phyloP scores from a whole-genome alignment of 2,797 vertebrate species.

The Crenuchus spilurus region DNA sequence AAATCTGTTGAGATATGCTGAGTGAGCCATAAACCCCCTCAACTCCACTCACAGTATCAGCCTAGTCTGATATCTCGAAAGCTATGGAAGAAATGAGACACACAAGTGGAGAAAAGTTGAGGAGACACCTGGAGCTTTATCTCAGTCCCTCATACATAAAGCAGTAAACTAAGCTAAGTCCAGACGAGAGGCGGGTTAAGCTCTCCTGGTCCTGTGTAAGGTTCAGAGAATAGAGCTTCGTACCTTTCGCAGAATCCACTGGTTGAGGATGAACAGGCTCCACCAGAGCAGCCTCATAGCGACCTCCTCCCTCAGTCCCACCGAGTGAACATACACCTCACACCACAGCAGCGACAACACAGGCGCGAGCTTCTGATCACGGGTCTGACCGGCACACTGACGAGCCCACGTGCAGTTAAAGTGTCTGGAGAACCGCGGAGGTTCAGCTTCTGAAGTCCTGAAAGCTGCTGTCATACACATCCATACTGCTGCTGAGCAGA shows the following conservation, averaged over 20 bases:
- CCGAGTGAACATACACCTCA: conserved; percentile 71
- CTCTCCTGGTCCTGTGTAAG: too few relatives aligned
- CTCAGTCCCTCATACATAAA: too few relatives aligned
- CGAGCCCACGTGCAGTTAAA: not conserved
- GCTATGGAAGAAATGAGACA: not conserved
- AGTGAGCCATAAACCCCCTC: not conserved
- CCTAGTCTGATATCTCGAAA: conserved; percentile 7
- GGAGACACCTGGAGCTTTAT: too few relatives aligned
- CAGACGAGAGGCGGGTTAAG: too few relatives aligned
- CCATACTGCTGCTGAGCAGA: conserved; percentile 66
- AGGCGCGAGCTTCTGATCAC: too few relatives aligned
- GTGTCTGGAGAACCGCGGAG: not conserved
- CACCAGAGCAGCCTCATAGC: conserved; percentile 81
- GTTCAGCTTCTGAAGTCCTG: conserved; percentile 68
- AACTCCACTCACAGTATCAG: conserved; percentile 28
- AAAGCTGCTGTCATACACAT: conserved; percentile 67
- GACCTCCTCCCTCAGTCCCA: conserved; percentile 74
- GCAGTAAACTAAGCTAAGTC: too few relatives aligned
- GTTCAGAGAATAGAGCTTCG: too few relatives aligned
- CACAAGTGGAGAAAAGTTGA: not conserved
- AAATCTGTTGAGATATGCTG: not conserved
- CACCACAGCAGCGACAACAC: too few relatives aligned
- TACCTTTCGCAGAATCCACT: conserved; percentile 82
- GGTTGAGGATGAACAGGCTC: conserved; percentile 77
- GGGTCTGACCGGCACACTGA: not conserved